A percentile compares a stretch with the other conserved stretches of the same genome.
Evolutionary conservation across 2,888 invertebrate genomes (phyloP).

Genomic region (Psylliodes chrysocephalus): DNA sequence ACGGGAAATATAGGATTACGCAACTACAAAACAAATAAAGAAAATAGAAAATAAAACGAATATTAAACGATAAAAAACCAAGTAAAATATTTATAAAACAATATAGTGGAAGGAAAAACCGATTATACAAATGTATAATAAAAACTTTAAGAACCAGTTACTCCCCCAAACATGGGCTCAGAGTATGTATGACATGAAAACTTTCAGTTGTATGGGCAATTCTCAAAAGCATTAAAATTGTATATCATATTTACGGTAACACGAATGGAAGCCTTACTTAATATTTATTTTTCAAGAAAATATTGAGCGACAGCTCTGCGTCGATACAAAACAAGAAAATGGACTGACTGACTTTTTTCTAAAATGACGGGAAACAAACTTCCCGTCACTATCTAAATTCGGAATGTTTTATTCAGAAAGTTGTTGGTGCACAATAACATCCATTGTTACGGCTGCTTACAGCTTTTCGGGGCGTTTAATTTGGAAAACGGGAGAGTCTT

Average conservation of each 20-base stretch:
- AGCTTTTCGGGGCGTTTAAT: conserved; percentile 43
- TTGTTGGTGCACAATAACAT: conserved; percentile 42
- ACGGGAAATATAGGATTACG: too few species aligned
- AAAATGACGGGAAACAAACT: conserved; percentile 35
- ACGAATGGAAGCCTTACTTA: neutral
- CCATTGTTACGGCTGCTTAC: conserved; percentile 41
- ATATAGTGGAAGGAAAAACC: too few species aligned
- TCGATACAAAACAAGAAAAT: conserved; percentile 18
- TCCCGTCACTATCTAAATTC: conserved; percentile 32
- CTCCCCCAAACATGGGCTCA: too few species aligned
- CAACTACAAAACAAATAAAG: too few species aligned
- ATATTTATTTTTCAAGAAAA: conserved; percentile 5
- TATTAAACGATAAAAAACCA: too few species aligned
- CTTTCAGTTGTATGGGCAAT: too few species aligned
- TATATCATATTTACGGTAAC: conserved; percentile 6
- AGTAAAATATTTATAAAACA: too few species aligned
- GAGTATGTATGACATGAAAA: too few species aligned
- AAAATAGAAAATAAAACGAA: too few species aligned
- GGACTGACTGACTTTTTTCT: conserved; percentile 19
- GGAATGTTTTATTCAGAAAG: conserved; percentile 40
- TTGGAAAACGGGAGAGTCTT: conserved; percentile 37
- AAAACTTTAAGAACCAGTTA: too few species aligned
- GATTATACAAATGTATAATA: too few species aligned
- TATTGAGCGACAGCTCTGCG: conserved; percentile 8
- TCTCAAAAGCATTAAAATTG: neutral